A percentile compares a stretch with the other conserved stretches of the same genome.
Conservation (phyloP, 1,140 invertebrate species). For the Saxidomus purpurata region DNA sequence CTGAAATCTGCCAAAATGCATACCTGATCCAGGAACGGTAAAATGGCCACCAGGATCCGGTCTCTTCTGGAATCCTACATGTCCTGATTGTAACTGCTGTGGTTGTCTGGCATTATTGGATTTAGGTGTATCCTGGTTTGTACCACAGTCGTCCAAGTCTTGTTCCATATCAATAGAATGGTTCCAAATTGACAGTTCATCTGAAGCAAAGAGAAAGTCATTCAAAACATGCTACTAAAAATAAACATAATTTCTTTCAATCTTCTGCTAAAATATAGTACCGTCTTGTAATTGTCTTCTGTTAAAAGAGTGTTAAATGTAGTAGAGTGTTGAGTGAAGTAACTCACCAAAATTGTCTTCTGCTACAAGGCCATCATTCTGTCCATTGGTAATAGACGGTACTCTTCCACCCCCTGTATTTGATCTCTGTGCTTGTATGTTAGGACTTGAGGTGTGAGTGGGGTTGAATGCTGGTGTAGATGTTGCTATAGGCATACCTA, state of each 20-base stretch:
- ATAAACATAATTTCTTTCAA: not conserved
- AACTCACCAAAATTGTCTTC: conserved; percentile 81
- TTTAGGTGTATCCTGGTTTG: conserved; percentile 13
- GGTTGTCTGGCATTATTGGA: not conserved
- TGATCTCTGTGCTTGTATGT: conserved; percentile 19
- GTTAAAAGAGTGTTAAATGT: not conserved
- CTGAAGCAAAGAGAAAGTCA: conserved; percentile 69
- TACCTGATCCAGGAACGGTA: not conserved
- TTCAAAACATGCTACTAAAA: not conserved
- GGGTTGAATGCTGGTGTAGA: conserved; percentile 75
- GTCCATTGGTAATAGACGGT: not conserved
- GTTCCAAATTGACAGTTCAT: conserved; percentile 78
- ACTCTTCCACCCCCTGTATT: not conserved
- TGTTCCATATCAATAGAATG: conserved; percentile 74
- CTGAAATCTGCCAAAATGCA: too few species aligned
- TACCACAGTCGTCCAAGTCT: conserved; percentile 24
- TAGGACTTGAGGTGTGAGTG: conserved; percentile 69
- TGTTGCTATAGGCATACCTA: conserved; percentile 73
- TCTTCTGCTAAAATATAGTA: too few species aligned
- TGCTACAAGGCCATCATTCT: conserved; percentile 68
- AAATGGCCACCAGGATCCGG: conserved; percentile 26
- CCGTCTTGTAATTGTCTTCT: not conserved
- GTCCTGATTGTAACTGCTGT: not conserved
- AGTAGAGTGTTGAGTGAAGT: too few species aligned
- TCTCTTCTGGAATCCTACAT: not conserved